Base-by-base conservation (phyloP, 2,888 invertebrate species). In the Cryptocephalus primarius region DNA sequence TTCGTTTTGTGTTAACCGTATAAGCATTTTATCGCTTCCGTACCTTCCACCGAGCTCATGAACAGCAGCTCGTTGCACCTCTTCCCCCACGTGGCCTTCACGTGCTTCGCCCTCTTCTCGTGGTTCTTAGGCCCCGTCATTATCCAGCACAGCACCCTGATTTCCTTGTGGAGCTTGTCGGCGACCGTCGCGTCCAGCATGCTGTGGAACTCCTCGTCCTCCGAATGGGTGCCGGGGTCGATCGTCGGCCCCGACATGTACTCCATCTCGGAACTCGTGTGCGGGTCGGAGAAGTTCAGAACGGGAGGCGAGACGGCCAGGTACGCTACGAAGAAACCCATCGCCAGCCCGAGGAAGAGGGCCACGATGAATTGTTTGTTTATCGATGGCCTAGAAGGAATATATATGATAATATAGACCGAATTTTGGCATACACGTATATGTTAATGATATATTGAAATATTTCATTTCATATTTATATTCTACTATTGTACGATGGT, bases 41-140 rank as follows among this genome's bases (percentile, higher is more conserved):
- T 62, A 85, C 90, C 87, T 70, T 79, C 77, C 46, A 69, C 70
- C 0, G 85, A 83, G 63, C 90, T 91, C 89, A 94, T 92, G 58
- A 93, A 93, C 32, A 93, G 65, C 9, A 92, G 71, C 53, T 83
- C 80, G 63, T 93, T 92, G 63, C 93, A 96, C 32, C 95, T 76
- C 65, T 85, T 85, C 1, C 93, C 96, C 96, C 96, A 96, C 0
- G 96, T 96, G 1, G 88, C 86, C 66, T 92, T 93, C 8, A 97
- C 93, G 60, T 96, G 95, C n/a, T 77, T 79, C 0, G 96, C 96
- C 70, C 92, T 92, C 56, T 78, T 82, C 62, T 88, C 77, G 61
- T 96, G 94, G 69, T 93, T 97, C 33, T 73, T 74, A 0, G 96
- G 96, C 52, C 83, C 86, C 0, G 97, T 99, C 90, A 97, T 89